phyloP scores from a whole-genome alignment of 1,140 invertebrate species.

The Zaprionus ghesquierei region DNA sequence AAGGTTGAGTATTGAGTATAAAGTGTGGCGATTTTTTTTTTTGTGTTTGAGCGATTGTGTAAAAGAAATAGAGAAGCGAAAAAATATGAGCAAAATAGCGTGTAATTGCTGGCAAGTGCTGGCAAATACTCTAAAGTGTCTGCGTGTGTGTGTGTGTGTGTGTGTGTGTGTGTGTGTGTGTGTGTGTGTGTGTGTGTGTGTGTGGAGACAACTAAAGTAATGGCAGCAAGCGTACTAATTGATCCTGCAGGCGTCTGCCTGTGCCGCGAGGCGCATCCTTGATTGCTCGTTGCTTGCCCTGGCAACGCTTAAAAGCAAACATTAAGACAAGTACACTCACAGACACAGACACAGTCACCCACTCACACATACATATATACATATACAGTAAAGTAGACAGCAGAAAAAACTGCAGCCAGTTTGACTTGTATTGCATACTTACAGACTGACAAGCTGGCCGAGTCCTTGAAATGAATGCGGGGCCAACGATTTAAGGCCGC shows the following conservation, averaged over 20 bases:
- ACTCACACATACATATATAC: conserved; percentile 9
- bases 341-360: conserved; percentile 3
- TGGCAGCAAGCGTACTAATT: conserved; percentile 44
- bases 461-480: conserved; percentile 83
- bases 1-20: background rate
- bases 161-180: conserved; percentile 24
- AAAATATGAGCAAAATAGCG: conserved; percentile 65
- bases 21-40: background rate
- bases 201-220: conserved; percentile 43
- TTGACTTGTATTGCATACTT: conserved; percentile 80
- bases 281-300: conserved; percentile 8
- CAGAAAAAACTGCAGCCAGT: background rate
- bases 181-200: conserved; percentile 28
- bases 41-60: conserved; percentile 29
- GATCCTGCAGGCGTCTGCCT: conserved; percentile 43
- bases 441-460: conserved; percentile 84
- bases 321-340: conserved; percentile 43
- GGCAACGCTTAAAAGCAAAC: conserved; percentile 63
- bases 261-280: conserved; percentile 34
- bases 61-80: conserved; percentile 55
- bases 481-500: conserved; percentile 83
- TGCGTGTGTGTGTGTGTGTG: background rate
- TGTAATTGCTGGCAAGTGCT: conserved; percentile 64
- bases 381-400: background rate
- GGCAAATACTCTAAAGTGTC: conserved; percentile 14